Evolutionary conservation across 2,797 vertebrate species (phyloP).

Genomic region (Anguilla megastoma): DNA sequence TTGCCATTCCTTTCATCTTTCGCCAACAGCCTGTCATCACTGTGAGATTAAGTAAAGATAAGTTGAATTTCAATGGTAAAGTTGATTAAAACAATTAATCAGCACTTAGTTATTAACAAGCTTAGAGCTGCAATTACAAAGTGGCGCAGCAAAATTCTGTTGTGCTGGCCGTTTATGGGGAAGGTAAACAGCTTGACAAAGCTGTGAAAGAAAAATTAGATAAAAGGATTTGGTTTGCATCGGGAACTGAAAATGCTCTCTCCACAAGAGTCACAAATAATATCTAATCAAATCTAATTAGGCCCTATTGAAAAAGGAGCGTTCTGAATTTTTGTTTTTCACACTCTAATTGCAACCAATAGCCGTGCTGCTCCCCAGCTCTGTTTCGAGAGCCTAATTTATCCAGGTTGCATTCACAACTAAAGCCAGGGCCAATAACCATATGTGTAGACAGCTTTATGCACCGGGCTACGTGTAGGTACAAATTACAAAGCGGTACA

Average conservation of each 20-base stretch:
- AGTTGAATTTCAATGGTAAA: slow-evolving; percentile 9
- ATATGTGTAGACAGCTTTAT: background rate
- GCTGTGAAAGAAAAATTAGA: background rate
- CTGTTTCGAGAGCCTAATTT: background rate
- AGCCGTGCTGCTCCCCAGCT: background rate
- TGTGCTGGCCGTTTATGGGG: background rate
- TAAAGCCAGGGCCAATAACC: background rate
- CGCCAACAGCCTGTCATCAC: background rate
- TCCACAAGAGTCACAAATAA: background rate
- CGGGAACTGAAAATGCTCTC: background rate
- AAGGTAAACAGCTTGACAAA: background rate
- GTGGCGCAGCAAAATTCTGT: background rate
- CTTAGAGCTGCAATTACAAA: slow-evolving; percentile 14
- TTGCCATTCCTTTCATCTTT: slow-evolving; percentile 1
- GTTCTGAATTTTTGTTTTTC: background rate
- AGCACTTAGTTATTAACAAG: slow-evolving; percentile 2
- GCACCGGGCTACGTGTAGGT: background rate
- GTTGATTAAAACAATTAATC: slow-evolving; percentile 22
- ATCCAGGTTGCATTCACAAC: background rate
- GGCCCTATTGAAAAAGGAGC: background rate
- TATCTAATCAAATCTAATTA: background rate
- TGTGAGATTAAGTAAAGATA: slow-evolving; percentile 16
- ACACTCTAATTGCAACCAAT: background rate
- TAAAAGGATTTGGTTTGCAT: background rate
- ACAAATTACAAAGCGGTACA: background rate